Evolutionary conservation across 2,888 invertebrate species (phyloP).

Genomic region (Alcis repandata): DNA sequence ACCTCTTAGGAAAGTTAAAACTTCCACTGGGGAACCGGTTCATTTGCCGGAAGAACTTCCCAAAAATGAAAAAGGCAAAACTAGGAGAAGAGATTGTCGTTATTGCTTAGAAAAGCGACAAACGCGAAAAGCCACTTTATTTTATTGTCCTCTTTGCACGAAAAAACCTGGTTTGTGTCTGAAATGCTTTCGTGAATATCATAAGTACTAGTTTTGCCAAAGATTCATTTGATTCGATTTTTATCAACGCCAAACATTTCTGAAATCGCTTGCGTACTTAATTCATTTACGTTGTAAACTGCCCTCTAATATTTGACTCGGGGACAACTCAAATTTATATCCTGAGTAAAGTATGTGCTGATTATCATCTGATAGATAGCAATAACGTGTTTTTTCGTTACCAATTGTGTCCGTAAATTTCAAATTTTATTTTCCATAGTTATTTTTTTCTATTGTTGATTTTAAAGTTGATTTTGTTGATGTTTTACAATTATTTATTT

Average conservation of each 20-base stretch:
- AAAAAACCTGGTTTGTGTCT: conserved; percentile 2
- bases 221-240: not conserved
- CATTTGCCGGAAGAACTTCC: conserved; percentile 1
- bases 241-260: not conserved
- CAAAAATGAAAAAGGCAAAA: conserved; percentile 11
- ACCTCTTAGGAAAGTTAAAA: not conserved
- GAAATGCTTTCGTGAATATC: not conserved
- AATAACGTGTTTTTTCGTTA: too few relatives aligned
- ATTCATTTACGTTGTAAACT: not conserved
- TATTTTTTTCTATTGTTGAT: too few relatives aligned
- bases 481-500: not conserved
- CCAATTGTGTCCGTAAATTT: too few relatives aligned
- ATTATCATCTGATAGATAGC: too few relatives aligned
- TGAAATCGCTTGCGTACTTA: not conserved
- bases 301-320: not conserved
- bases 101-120: conserved; percentile 3
- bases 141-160: not conserved
- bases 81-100: conserved; percentile 9
- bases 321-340: not conserved
- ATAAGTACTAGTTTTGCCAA: conserved; percentile 2
- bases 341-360: too few relatives aligned
- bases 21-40: not conserved
- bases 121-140: not conserved
- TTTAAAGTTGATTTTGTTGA: not conserved
- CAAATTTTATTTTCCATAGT: too few relatives aligned